Conservation (phyloP, 2,888 invertebrate genomes). For the Oxystoma pomonae region DNA sequence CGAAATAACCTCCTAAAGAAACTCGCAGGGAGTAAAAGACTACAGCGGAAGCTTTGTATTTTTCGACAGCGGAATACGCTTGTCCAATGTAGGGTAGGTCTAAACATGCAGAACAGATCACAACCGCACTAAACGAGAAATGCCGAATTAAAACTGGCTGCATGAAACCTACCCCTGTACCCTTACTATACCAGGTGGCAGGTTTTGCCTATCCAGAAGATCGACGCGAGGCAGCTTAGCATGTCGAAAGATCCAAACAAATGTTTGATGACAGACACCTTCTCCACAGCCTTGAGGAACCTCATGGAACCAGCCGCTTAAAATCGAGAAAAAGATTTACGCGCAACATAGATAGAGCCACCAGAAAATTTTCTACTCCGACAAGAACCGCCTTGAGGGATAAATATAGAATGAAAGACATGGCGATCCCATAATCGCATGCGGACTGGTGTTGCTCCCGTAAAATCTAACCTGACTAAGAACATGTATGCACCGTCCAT, state of each 20-base stretch:
- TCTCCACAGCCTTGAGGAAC: neutral
- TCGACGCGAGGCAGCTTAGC: neutral
- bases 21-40: no score
- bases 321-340: neutral
- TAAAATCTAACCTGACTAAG: slow-evolving; percentile 1
- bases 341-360: slow-evolving; percentile 1
- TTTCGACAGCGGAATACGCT: no score
- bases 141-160: no score
- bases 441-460: slow-evolving; percentile 4
- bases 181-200: no score
- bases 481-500: neutral
- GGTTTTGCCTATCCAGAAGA: no score
- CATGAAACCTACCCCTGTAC: no score
- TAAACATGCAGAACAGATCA: no score
- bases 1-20: no score
- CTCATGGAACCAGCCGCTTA: neutral
- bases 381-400: slow-evolving; percentile 4
- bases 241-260: neutral
- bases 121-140: no score
- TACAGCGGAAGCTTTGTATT: no score
- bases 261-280: neutral
- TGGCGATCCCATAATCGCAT: slow-evolving; percentile 5
- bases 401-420: slow-evolving; percentile 5
- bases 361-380: slow-evolving; percentile 5
- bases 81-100: no score